Conservation (phyloP, 2,888 invertebrate species). For the Griposia aprilina region DNA sequence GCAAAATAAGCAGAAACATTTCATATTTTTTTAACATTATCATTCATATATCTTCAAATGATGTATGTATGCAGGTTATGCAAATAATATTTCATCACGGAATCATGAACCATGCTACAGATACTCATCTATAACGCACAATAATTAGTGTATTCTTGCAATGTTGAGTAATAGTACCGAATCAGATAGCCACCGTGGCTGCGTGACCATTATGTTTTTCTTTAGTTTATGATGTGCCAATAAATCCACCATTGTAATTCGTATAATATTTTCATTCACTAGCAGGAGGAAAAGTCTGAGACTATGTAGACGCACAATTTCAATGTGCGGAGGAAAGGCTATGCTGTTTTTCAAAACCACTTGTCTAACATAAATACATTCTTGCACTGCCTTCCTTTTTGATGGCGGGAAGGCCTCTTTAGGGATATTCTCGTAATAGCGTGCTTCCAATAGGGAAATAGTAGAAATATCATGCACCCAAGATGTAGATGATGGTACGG, state of each 20-base stretch:
- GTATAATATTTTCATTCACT: background rate
- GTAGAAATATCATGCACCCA: background rate
- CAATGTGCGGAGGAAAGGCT: background rate
- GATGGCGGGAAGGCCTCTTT: background rate
- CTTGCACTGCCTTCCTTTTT: background rate
- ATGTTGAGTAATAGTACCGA: slow-evolving; percentile 30
- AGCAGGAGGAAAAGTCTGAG: background rate
- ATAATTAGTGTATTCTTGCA: slow-evolving; percentile 59
- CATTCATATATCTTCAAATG: background rate
- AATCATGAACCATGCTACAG: slow-evolving; percentile 46
- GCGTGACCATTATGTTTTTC: slow-evolving; percentile 15
- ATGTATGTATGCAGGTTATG: slow-evolving; percentile 25
- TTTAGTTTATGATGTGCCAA: background rate
- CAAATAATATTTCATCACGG: slow-evolving; percentile 45
- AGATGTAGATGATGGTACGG: background rate
- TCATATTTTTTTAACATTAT: background rate
- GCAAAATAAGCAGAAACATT: background rate
- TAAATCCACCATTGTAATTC: background rate
- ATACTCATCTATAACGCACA: slow-evolving; percentile 48
- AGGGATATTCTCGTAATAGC: too few relatives aligned
- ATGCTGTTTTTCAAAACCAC: background rate
- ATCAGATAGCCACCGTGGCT: slow-evolving; percentile 37
- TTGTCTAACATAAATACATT: background rate
- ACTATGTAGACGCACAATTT: background rate
- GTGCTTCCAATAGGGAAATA: background rate